Conservation (phyloP, 2,113 vertebrate species). For the Lamprologus callipterus region DNA sequence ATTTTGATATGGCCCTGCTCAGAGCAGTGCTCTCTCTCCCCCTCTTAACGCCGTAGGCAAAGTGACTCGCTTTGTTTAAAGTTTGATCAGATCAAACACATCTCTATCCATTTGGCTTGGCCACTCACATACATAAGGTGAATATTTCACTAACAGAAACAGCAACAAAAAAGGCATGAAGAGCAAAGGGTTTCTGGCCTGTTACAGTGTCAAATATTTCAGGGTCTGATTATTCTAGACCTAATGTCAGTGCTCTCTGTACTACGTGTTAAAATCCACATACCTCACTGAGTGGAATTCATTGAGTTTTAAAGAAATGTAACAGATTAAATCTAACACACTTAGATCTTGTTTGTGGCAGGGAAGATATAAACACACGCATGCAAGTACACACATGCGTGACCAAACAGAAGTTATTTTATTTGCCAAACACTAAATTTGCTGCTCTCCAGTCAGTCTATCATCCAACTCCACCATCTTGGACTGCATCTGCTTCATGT, state of each 20-base stretch:
- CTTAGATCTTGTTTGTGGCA: not conserved
- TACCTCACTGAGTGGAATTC: not conserved
- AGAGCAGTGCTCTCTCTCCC: not conserved
- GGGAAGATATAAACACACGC: not conserved
- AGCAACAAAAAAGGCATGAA: not conserved
- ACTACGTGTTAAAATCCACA: not conserved
- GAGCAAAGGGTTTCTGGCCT: not conserved
- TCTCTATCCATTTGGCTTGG: not conserved
- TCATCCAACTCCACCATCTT: not conserved
- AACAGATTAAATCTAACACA: not conserved
- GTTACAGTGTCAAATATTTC: not conserved
- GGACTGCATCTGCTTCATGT: not conserved
- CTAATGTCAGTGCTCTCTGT: not conserved
- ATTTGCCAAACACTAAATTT: not conserved
- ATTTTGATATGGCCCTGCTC: not conserved
- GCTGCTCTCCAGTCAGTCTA: not conserved
- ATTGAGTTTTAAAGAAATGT: not conserved
- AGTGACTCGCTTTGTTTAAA: not conserved
- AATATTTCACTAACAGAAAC: not conserved
- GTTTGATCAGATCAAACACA: not conserved
- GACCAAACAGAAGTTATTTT: not conserved
- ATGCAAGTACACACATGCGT: not conserved
- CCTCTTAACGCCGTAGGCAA: not conserved
- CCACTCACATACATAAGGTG: not conserved
- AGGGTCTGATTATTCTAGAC: not conserved